Evolutionary conservation across 2,113 vertebrate species (phyloP), one percentile per base, ranked within the genome.

Genomic region (Hiodon tergisus): DNA sequence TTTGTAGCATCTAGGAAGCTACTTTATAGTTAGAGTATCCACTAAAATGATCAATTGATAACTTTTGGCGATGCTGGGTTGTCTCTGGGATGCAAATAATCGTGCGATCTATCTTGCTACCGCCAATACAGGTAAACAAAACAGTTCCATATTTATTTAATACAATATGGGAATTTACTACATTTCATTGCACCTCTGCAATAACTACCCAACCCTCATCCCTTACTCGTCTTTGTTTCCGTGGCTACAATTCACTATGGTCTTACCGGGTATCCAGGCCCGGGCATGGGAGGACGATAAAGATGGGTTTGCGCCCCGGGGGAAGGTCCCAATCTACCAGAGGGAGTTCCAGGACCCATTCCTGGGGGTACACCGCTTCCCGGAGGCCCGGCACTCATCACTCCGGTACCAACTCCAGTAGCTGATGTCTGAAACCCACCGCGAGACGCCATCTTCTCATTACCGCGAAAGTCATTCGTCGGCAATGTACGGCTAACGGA

Each of bases 241-340:
- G 16, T 11, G 62, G 63, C 62, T 71, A 17, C 55, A 31, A 10
- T 54, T 54, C n/a, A 54, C 8, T 55, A 59, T 14, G 2, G 67
- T 66, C 86, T 84, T 86, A 92, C 91, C 87, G 89, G 90, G 88
- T 91, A 92, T 71, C 90, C 90, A 67, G 90, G 87, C 78, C 91
- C 89, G 5, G 91, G 90, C 86, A 91, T 83, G 9, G 89, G 89
- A n/a, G 90, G 89, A 62, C 89, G 91, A 81, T 91, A 91, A 62
- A 91, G 81, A 73, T 89, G 89, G 58, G 91, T 90, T 54, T 90
- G 89, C 13, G 88, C 89, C 11, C 54, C 69, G 31, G 76, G 53
- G 10, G 90, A 88, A 51, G 88, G 89, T 51, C 89, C 88, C 88
- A 91, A 90, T 75, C 89, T 82, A 59, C 89, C 89, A 0, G 90